Base-by-base conservation (phyloP, 2,113 vertebrate species). In the Cettia cetti region DNA sequence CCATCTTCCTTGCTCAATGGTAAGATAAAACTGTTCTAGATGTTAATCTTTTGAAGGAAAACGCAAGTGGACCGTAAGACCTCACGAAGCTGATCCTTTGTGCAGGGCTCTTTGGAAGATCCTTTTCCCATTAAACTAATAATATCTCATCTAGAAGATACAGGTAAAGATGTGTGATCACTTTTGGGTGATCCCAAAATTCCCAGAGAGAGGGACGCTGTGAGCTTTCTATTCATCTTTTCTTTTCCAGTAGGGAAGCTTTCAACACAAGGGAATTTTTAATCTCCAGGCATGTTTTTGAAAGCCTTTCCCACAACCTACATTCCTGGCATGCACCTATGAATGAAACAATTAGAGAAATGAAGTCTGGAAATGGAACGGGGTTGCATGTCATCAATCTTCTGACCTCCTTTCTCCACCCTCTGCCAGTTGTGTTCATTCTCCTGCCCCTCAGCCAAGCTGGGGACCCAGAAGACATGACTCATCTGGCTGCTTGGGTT, bases 271-370 rank as follows among this genome's bases (percentile, higher is more conserved):
- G 44, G 20, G 33, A 47, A 13, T 82, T 94, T 92, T 92, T 85
- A 88, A 82, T 95, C 59, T 94, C 59, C 50, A 85, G 74, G 68
- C 15, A 0, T 92, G 44, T 66, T 94, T 95, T 81, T 75, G 76
- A 93, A 91, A 90, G 72, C 64, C 54, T 89, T 94, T 95, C 76
- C 82, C 92, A 93, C 64, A 95, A 66, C 76, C 60, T 9, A 2
- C 80, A 81, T 96, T 96, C 82, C 33, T 93, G 92, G 82, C 89
- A 59, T 86, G 72, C 42, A 88, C 76, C 80, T 81, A 64, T 77
- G 52, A 93, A 52, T 64, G 64, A 92, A 94, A 90, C 91, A 94
- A 94, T 93, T 83, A 70, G 64, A 96, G 92, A 95, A 89, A 94
- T 83, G 64, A 93, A 90, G 60, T 56, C 95, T 97, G 56, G 82